Evolutionary conservation across 2,888 invertebrate genomes (phyloP), one percentile per base, ranked within the genome.

Genomic region (Ecliptopera silaceata): DNA sequence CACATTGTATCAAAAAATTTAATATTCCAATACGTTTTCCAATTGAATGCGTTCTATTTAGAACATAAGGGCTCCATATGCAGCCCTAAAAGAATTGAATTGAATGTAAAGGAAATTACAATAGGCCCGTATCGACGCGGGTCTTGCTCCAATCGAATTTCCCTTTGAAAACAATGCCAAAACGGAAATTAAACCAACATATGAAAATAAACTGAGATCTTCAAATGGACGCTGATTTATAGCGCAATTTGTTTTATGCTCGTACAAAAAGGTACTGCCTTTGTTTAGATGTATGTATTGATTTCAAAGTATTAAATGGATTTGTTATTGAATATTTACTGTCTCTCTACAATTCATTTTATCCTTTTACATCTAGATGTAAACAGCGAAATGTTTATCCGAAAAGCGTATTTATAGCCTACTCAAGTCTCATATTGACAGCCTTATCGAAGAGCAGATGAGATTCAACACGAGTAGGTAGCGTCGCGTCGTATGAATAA

Each of bases 31-130:
- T 71, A 71, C 68, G 65, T 71, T 75, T 74, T 75, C 68, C 71
- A 58, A 75, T 75, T 70, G 73, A 78, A 78, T 79, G 74, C 70
- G 70, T 62, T 45, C 52, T 58, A 45, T 77, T 77, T 76, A 74
- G 60, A 56, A 65, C 65, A 70, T 74, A 78, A 79, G 73, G 72
- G 75, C 72, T 72, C 76, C 71, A 74, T n/a, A n/a, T 75, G 78
- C 80, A 80, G 80, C 77, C 78, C 74, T 82, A 80, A 81, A 85
- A 85, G 82, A 82, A 81, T 86, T 79, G 81, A 84, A 87, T 84
- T 86, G 76, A 84, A 86, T 84, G 79, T 82, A 82, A 77, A 87
- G 89, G 88, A 89, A 89, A 88, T 89, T 84, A 87, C 82, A 77
- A 54, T 74, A 79, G 78, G 80, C 77, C 78, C 82, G 79, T 83